Percentiles rank a stretch among this genome's conserved stretches.
phyloP scores from a whole-genome alignment of 2,888 invertebrate genomes.

The Rotaria magnacalcarata region DNA sequence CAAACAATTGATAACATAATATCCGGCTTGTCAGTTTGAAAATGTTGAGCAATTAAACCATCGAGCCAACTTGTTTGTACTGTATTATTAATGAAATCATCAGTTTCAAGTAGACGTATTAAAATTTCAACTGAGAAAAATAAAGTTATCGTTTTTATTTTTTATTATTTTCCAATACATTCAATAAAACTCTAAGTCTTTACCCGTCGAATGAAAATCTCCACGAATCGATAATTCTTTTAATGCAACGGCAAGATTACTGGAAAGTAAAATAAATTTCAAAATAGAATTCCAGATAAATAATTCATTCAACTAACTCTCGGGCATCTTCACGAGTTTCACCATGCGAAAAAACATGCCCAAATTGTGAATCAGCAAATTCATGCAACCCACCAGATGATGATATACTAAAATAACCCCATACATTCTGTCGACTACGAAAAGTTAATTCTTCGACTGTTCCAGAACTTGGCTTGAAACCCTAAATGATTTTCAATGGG shows the following conservation, averaged over 20 bases:
- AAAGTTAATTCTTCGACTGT: conserved; percentile 97
- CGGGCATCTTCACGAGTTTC: conserved; percentile 55
- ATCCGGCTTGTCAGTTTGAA: conserved; percentile 84
- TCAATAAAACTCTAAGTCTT: neutral
- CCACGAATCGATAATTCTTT: conserved; percentile 74
- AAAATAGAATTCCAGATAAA: no score
- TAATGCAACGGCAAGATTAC: conserved; percentile 85
- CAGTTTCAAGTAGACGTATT: conserved; percentile 86
- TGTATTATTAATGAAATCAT: conserved; percentile 77
- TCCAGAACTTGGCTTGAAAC: conserved; percentile 92
- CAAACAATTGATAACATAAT: conserved; percentile 84
- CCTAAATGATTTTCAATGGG: conserved; percentile 52
- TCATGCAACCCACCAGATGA: conserved; percentile 96
- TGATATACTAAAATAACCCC: conserved; percentile 98
- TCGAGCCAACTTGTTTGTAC: conserved; percentile 97
- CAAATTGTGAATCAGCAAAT: conserved; percentile 98
- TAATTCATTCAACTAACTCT: no score
- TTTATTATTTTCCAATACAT: neutral
- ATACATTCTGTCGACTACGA: conserved; percentile 95
- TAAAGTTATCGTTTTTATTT: neutral
- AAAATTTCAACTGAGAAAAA: conserved; percentile 82
- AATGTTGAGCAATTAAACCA: conserved; percentile 83
- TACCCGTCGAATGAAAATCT: conserved; percentile 37
- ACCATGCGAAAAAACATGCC: conserved; percentile 98
- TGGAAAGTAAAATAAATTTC: neutral